These are phyloP conservation scores for Astropecten irregularis DNA, from an alignment of 53 echinoderm and acorn worm genomes.

Conservation along the genomic window DNA sequence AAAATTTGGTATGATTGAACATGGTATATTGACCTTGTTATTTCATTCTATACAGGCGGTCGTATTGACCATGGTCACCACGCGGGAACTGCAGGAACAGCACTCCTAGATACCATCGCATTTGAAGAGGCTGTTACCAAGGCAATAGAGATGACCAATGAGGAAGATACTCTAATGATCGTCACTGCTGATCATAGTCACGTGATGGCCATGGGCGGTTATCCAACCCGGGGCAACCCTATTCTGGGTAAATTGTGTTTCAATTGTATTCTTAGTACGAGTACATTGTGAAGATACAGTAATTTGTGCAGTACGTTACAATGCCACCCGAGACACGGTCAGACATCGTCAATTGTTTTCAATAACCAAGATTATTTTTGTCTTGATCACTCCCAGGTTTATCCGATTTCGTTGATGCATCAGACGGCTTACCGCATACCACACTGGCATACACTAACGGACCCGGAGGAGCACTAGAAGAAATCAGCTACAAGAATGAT, in stretches of 20 bases:
- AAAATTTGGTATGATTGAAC: too few relatives aligned
- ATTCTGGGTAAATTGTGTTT: slow-evolving; percentile 70
- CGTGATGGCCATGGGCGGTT: slow-evolving; percentile 71
- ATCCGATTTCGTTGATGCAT: slow-evolving; percentile 1
- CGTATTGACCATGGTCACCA: slow-evolving; percentile 93
- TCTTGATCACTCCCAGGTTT: slow-evolving; percentile 19
- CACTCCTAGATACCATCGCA: slow-evolving; percentile 80
- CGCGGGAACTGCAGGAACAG: slow-evolving; percentile 49
- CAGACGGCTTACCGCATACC: slow-evolving; percentile 66
- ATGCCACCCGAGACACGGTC: background rate
- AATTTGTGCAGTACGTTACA: background rate
- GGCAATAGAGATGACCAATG: slow-evolving; percentile 63
- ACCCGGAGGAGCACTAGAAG: slow-evolving; percentile 48
- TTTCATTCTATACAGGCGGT: too few relatives aligned
- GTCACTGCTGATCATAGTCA: slow-evolving; percentile 95
- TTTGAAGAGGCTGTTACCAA: slow-evolving; percentile 74
- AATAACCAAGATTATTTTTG: too few relatives aligned
- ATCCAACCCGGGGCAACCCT: slow-evolving; percentile 78
- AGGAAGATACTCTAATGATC: slow-evolving; percentile 72
- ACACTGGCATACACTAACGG: slow-evolving; percentile 71
- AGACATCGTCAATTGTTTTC: background rate
- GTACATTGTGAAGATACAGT: background rate
- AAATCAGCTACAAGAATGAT: background rate
- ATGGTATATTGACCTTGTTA: too few relatives aligned
- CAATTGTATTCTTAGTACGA: background rate